Conservation (phyloP, 2,888 invertebrate genomes). For the Spicauda simplicius region DNA sequence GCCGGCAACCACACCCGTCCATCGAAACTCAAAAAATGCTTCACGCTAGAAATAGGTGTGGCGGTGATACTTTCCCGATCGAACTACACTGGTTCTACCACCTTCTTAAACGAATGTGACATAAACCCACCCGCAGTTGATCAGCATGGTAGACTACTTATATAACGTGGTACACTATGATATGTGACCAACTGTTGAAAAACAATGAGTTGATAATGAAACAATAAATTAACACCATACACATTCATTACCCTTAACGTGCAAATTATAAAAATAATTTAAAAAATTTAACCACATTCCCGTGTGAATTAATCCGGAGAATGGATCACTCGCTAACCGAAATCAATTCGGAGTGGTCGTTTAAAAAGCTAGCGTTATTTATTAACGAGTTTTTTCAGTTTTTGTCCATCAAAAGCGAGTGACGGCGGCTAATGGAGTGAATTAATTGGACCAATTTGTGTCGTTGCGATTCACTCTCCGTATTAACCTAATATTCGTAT, state of each 20-base stretch:
- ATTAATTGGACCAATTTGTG: conserved; percentile 65
- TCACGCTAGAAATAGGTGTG: no score
- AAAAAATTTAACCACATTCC: conserved; percentile 19
- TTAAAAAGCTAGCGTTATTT: conserved; percentile 47
- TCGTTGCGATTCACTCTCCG: conserved; percentile 43
- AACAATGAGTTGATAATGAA: no score
- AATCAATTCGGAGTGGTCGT: conserved; percentile 48
- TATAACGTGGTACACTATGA: no score
- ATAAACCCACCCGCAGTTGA: no score
- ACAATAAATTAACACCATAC: no score
- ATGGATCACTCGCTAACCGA: conserved; percentile 38
- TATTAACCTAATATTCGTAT: conserved; percentile 37
- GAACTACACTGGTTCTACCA: no score
- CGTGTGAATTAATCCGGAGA: conserved; percentile 22
- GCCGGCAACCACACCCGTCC: no score
- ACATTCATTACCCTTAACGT: background rate
- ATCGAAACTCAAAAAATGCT: no score
- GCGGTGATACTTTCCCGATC: no score
- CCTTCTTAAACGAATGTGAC: no score
- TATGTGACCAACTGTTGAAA: no score
- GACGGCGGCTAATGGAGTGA: conserved; percentile 57
- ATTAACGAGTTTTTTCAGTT: conserved; percentile 42
- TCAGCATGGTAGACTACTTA: no score
- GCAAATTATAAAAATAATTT: background rate
- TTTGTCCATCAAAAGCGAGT: conserved; percentile 44